Base-by-base conservation (phyloP, 2,888 invertebrate genomes). In the Leptothorax acervorum region DNA sequence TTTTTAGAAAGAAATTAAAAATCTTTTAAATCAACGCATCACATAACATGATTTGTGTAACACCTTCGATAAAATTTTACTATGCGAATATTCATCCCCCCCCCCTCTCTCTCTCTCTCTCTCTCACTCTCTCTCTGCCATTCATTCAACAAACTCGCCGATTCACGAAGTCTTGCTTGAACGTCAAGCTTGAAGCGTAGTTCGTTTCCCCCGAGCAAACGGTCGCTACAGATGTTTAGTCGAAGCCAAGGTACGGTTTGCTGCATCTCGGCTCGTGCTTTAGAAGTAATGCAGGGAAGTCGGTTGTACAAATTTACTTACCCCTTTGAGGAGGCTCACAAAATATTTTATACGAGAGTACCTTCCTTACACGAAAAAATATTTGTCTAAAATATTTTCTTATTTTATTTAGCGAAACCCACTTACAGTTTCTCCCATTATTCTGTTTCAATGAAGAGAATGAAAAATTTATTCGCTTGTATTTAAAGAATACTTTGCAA, bases 261-360 rank as follows among this genome's bases (percentile, higher is more conserved):
- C 79, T 79, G 60, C 79, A 60, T 48, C 60, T 73, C 48, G 60
- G 48, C 35, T 57, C 48, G 57, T 35, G 79, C 79, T 71, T 79
- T 71, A 23, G 48, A 71, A 71, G 71, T 68, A 68, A 78, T 45
- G 66, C 73, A 62, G 28, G 39, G 60, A 81, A 81, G 79, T 81
- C 73, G 79, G 73, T 51, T 62, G 39, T 71, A 62, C 73, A 81
- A 81, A 81, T 81, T 81, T 81, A 51, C 79, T 62, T 73, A 73
- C 12, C 39, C 60, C 60, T 81, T 71, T 62, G 60, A 81, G 48
- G 60, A 28, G 60, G 57, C 48, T 73, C 73, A 39, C 79, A 55
- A 71, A 73, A 81, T 81, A 73, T 81, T 81, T 81, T 73, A 81
- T 73, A 71, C 71, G 18, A 79, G 48, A 79, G 18, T 48, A 60